Evolutionary conservation across 2,113 vertebrate species (phyloP), one percentile per base, ranked within the genome.

Genomic region (Fregetta grallaria): DNA sequence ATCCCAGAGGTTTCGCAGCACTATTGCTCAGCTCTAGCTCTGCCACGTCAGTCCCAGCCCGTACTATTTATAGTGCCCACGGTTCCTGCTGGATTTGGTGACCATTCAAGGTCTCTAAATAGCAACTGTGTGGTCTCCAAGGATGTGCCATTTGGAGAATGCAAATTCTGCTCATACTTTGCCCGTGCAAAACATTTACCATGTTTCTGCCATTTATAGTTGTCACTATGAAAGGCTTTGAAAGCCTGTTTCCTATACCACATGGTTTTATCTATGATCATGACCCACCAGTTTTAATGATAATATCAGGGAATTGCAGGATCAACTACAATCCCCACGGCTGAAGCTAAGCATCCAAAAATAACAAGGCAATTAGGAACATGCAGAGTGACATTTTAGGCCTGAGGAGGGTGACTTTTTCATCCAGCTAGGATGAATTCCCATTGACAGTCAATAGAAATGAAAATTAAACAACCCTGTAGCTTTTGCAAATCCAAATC

Each of bases 321-420:
- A 91, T 78, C 72, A 61, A 2, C 73, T 94, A 22, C 73, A 92
- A 61, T 78, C 32, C 62, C 40, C 70, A 42, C 0, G 2, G 55
- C 58, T 90, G 80, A 90, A 90, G 42, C 55, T 62, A 83, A 88
- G 40, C 62, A 85, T 87, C 76, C 80, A 92, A 95, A 97, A 93
- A 91, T 86, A 94, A 83, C 50, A 87, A 79, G 65, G 72, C 49
- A 88, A 90, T 96, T 97, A 95, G 80, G 55, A 92, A 73, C 89
- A 92, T 11, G 32, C 75, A 79, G 74, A 89, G 71, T 49, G 45
- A 38, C 55, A 94, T 90, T 94, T 94, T 79, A 76, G 91, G 66
- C 58, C 55, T 73, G 45, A 95, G 73, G 70, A 89, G 7, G 6
- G 36, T 68, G 77, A 56, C 56, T 81, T 90, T 94, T 91, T 85